Evolutionary conservation across 1,140 invertebrate genomes (phyloP).

Genomic region (Dreissena rostriformis): DNA sequence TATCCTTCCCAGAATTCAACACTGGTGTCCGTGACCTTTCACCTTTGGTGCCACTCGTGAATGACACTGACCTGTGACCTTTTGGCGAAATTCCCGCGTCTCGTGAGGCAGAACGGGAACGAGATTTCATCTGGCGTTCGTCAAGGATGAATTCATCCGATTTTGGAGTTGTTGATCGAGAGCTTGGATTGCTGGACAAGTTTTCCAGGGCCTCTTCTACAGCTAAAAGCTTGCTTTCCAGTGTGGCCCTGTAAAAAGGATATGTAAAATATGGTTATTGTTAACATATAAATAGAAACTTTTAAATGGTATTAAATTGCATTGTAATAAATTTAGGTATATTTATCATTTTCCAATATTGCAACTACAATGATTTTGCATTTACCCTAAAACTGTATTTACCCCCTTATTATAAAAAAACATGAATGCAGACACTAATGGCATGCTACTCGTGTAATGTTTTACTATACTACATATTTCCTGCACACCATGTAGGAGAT

Average conservation of each 20-base stretch:
- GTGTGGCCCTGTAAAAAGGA: constrained; percentile 35
- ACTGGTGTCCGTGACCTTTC: constrained; percentile 38
- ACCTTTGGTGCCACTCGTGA: constrained; percentile 49
- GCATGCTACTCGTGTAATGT: too few species aligned
- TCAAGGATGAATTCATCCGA: constrained; percentile 46
- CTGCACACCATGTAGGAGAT: too few species aligned
- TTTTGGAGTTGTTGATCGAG: constrained; percentile 51
- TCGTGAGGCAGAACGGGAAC: constrained; percentile 37
- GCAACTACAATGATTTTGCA: too few species aligned
- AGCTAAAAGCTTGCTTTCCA: constrained; percentile 49
- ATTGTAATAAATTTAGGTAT: too few species aligned
- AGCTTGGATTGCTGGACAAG: constrained; percentile 51
- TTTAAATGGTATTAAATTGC: too few species aligned
- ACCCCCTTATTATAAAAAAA: too few species aligned
- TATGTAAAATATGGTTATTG: constrained; percentile 18
- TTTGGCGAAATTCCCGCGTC: constrained; percentile 56
- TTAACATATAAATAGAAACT: constrained; percentile 31
- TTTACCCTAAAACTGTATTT: too few species aligned
- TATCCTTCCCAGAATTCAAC: not conserved
- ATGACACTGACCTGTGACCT: constrained; percentile 46
- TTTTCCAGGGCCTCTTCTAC: constrained; percentile 56
- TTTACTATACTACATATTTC: too few species aligned
- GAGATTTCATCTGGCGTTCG: constrained; percentile 33
- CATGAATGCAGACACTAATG: too few species aligned
- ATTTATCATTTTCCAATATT: too few species aligned